Evolutionary conservation across 2,797 vertebrate genomes (phyloP).

Genomic region (Cygnus olor): DNA sequence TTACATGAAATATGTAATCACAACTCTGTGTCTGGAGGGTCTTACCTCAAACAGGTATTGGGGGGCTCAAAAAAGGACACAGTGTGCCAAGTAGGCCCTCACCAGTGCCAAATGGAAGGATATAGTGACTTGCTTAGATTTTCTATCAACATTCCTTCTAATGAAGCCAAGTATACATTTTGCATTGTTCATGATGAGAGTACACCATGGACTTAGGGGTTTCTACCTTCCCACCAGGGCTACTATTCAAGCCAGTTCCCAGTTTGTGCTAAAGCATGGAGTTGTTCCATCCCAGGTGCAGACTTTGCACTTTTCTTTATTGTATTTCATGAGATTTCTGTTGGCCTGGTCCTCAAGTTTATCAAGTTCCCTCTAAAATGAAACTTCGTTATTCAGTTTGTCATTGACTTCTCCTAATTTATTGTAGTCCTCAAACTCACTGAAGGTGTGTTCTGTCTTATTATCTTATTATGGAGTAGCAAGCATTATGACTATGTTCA

Average conservation of each 20-base stretch:
- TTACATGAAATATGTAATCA: neutral
- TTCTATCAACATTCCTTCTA: neutral
- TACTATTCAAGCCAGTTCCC: neutral
- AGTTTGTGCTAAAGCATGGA: neutral
- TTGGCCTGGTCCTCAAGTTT: neutral
- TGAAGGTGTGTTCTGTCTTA: neutral
- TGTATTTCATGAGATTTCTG: neutral
- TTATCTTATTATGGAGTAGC: neutral
- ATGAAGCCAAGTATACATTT: neutral
- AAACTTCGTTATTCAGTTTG: neutral
- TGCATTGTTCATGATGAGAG: accelerated
- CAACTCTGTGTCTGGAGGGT: neutral
- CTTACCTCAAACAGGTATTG: neutral
- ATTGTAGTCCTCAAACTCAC: neutral
- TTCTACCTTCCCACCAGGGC: neutral
- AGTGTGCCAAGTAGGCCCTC: neutral
- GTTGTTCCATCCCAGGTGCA: neutral
- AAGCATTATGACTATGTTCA: neutral
- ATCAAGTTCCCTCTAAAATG: neutral
- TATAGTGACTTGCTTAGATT: neutral
- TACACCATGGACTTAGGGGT: neutral
- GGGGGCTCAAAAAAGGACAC: neutral
- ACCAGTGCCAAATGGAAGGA: accelerated
- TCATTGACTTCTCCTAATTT: neutral
- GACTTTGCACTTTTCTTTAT: neutral